phyloP scores from a whole-genome alignment of 2,797 vertebrate genomes.

The Dromococcyx pavoninus region DNA sequence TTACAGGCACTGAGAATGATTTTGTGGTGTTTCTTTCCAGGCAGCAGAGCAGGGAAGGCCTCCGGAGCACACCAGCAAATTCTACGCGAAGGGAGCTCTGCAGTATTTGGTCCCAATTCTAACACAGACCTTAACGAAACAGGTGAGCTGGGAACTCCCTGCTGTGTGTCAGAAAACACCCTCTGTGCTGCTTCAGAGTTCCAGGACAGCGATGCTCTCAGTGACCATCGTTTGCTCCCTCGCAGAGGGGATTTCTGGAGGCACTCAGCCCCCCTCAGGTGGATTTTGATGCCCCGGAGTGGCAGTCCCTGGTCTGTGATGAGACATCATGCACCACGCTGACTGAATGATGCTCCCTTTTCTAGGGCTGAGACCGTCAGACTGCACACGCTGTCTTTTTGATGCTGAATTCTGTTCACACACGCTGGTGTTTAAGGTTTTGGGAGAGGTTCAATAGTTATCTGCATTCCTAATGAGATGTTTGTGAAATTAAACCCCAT shows the following conservation, averaged over 20 bases:
- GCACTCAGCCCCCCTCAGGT: background rate
- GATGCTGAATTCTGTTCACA: background rate
- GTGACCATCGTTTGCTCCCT: background rate
- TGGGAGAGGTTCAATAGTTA: background rate
- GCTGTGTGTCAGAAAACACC: fast-evolving
- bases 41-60: constrained; percentile 96
- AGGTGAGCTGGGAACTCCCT: constrained; percentile 76
- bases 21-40: constrained; percentile 64
- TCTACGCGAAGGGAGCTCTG: constrained; percentile 97
- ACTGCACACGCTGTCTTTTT: background rate
- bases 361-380: background rate
- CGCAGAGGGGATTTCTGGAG: background rate
- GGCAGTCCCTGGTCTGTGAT: background rate
- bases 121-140: constrained; percentile 95
- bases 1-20: background rate
- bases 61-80: constrained; percentile 98
- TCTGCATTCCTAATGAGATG: fast-evolving
- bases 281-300: background rate
- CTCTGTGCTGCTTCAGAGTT: fast-evolving
- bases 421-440: background rate
- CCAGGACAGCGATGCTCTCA: background rate
- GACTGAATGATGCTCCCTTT: background rate
- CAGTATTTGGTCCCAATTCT: constrained; percentile 98
- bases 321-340: constrained; percentile 34
- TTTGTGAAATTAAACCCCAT: fast-evolving